Evolutionary conservation across 2,797 vertebrate genomes (phyloP).

Genomic region (Falco peregrinus): DNA sequence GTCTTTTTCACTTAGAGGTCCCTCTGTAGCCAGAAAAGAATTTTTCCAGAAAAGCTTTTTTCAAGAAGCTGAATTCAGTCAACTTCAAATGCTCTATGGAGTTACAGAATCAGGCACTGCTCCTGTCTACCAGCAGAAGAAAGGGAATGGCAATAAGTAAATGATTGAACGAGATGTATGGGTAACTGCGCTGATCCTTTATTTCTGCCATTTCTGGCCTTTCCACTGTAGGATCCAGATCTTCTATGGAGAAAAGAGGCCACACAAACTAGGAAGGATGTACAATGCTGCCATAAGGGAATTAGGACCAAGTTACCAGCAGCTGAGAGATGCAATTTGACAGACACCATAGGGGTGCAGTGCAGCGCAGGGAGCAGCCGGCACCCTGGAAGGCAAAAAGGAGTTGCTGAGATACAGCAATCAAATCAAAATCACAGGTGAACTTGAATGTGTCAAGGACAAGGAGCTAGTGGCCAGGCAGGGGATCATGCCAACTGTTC

Average conservation of each 20-base stretch:
- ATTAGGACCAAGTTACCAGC: neutral
- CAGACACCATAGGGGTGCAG: neutral
- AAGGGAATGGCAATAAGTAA: neutral
- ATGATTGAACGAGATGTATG: neutral
- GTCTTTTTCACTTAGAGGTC: neutral
- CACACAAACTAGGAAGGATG: neutral
- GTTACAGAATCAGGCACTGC: neutral
- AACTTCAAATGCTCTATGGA: neutral
- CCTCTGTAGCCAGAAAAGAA: neutral
- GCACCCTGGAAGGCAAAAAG: neutral
- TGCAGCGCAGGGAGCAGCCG: neutral
- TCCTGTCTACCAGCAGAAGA: neutral
- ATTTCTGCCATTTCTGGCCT: neutral
- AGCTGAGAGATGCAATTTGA: neutral
- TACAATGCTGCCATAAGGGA: neutral
- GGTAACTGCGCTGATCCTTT: neutral
- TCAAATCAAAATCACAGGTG: neutral
- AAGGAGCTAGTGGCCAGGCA: neutral
- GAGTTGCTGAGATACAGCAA: neutral
- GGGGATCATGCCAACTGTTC: neutral
- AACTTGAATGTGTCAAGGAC: constrained; percentile 14
- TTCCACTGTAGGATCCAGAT: neutral
- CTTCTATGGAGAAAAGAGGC: neutral
- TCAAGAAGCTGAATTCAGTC: neutral
- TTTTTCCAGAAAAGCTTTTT: neutral